Evolutionary conservation across 2,888 invertebrate genomes (phyloP), one percentile per base, ranked within the genome.

Genomic region (Pterobdella sp.): DNA sequence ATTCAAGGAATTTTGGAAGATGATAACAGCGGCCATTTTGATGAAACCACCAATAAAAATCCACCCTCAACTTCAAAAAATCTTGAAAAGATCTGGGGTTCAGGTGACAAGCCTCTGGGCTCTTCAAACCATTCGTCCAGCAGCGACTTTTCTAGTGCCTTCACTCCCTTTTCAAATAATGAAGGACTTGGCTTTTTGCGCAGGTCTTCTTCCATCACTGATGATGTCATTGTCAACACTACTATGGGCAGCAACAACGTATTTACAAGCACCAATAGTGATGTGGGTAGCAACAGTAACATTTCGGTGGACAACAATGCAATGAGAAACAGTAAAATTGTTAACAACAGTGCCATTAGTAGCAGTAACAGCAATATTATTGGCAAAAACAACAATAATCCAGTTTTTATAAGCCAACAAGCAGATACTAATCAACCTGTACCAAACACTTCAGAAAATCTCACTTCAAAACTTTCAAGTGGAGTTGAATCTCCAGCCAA

Each of bases 71-170:
- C 26, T 22, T 7, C 60, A 3, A 56, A 56, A 26, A 56, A 56
- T 26, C 60, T 56, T 56, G 60, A 56, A 56, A 56, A 56, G 60
- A 56, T 56, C 26, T 56, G 60, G 60, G 26, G 26, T 22, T 42
- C 49, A 42, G 18, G n/a, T 26, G 60, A 56, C n/a, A 26, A 56
- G n/a, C 49, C 22, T 22, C 14, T 7, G 3, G 60, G n/a, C n/a
- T 56, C 60, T 4, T 56, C 60, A 3, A 56, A 56, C 60, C 60
- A 56, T 56, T 56, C 60, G 60, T 65, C 65, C 34, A 71, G 56
- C 32, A 56, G 71, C 49, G 71, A 71, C 56, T 71, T 56, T 63
- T 35, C 71, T 32, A 71, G 71, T 71, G 71, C 71, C 71, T 71
- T 71, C 56, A 32, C 35, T 42, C 71, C 56, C 35, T 71, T 71